These are phyloP conservation scores for Rallus crepitans DNA, from an alignment of 2,797 vertebrate genomes.

Conservation along the genomic window DNA sequence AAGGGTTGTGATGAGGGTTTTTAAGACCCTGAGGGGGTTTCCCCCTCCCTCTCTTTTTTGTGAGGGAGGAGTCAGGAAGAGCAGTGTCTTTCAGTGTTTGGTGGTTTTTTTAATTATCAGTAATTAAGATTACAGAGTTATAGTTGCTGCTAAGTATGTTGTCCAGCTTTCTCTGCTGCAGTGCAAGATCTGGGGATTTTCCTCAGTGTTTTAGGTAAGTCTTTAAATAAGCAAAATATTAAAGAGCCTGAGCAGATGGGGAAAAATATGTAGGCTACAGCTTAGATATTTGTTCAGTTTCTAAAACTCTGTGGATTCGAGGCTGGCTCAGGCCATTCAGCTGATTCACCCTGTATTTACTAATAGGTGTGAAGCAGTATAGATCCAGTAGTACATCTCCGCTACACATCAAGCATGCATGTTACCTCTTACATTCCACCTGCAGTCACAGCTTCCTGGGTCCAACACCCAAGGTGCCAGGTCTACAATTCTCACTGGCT, in stretches of 20 bases:
- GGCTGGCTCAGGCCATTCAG: neutral
- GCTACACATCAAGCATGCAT: neutral
- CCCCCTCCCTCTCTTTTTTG: neutral
- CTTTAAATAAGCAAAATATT: neutral
- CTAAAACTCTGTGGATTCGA: neutral
- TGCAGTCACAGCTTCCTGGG: neutral
- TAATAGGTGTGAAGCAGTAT: neutral
- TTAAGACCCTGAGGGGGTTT: neutral
- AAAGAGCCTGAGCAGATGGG: neutral
- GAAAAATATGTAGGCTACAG: neutral
- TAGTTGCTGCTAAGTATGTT: neutral
- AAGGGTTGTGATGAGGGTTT: neutral
- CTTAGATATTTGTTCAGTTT: neutral
- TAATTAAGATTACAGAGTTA: neutral
- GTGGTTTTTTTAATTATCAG: no score
- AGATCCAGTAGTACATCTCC: neutral
- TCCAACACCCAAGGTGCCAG: neutral
- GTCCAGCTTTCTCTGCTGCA: neutral
- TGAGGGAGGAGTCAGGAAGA: no score
- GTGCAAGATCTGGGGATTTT: neutral
- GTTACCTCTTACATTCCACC: neutral
- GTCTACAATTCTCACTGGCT: neutral
- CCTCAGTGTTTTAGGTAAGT: neutral
- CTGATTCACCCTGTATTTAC: neutral
- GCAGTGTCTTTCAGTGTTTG: no score